Evolutionary conservation across 2,888 invertebrate species (phyloP), one percentile per base, ranked within the genome.

Genomic region (Cephus pulcher): DNA sequence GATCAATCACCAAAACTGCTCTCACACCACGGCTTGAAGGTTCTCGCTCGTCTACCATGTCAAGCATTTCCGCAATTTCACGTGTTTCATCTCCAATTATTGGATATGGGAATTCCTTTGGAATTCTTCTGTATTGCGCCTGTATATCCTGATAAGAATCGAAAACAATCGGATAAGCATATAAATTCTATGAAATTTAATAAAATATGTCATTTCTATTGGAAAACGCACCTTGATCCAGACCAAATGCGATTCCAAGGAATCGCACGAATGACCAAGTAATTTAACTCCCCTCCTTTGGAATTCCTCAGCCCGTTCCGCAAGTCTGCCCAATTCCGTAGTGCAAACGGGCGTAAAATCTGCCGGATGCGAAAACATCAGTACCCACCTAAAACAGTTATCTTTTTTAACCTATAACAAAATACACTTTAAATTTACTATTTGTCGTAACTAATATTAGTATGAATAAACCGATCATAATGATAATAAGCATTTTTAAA

Each of bases 271-370:
- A 70, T 94, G 89, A 3, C 94, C 94, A 75, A 94, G 91, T 79
- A 95, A 85, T 85, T 94, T 93, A 15, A 93, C 92, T 69, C 90
- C 89, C 12, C 94, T 86, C 83, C 93, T 93, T 74, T 91, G 84
- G 86, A 94, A 94, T 83, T 94, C 93, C 0, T 89, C 89, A 4
- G 84, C 79, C 76, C 93, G 88, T 74, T 92, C 88, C 11, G 93
- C 92, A 9, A 93, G 93, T 71, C 92, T 87, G 4, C 93, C 94
- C 76, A 95, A 88, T 87, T 95, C 95, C 1, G 94, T 95, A 9
- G 95, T 95, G 84, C 95, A 95, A 0, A 95, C 94, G 0, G 95
- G 95, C 0, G 95, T 95, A 90, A 92, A 95, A 89, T 95, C 95
- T 34, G 93, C 93, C 2, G 95, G 95, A 88, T 95, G 95, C 23